Conservation (phyloP, 2,888 invertebrate genomes). For the Lysandra bellargus region DNA sequence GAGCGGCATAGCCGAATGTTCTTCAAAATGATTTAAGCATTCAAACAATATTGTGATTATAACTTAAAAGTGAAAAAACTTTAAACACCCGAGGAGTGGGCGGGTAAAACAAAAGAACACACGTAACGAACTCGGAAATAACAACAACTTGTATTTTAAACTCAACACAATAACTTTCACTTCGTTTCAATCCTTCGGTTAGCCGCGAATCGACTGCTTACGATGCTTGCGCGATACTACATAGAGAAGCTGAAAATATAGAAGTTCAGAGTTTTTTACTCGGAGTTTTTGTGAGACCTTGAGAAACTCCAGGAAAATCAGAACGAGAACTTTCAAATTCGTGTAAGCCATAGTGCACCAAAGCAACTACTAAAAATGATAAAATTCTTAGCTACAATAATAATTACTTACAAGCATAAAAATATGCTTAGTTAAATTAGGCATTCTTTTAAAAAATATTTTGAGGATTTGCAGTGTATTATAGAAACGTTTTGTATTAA, state of each 20-base stretch:
- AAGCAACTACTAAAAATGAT: too few relatives aligned
- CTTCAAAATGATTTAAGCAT: slow-evolving; percentile 1
- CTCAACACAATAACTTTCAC: slow-evolving; percentile 45
- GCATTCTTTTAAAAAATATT: too few relatives aligned
- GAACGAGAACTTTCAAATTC: too few relatives aligned
- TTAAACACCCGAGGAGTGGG: slow-evolving; percentile 13
- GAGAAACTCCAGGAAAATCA: too few relatives aligned
- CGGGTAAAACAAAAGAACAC: slow-evolving; percentile 28
- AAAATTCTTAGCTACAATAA: too few relatives aligned
- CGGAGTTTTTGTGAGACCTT: too few relatives aligned
- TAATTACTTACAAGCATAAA: too few relatives aligned
- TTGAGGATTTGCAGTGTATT: too few relatives aligned
- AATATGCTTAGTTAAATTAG: too few relatives aligned
- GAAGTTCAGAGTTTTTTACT: background rate
- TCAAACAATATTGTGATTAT: background rate
- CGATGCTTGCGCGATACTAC: background rate
- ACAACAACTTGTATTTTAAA: slow-evolving; percentile 38
- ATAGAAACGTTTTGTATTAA: background rate
- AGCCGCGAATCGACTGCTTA: slow-evolving; percentile 38
- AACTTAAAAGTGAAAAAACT: slow-evolving; percentile 19
- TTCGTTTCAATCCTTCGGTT: slow-evolving; percentile 38
- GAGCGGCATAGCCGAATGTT: slow-evolving; percentile 4
- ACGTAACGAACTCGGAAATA: slow-evolving; percentile 30
- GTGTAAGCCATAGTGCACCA: too few relatives aligned
- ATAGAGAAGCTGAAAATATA: slow-evolving; percentile 26